Evolutionary conservation across 92 coral and sea anemone genomes (phyloP), one percentile per base, ranked within the genome.

Genomic region (Plumapathes pennacea): DNA sequence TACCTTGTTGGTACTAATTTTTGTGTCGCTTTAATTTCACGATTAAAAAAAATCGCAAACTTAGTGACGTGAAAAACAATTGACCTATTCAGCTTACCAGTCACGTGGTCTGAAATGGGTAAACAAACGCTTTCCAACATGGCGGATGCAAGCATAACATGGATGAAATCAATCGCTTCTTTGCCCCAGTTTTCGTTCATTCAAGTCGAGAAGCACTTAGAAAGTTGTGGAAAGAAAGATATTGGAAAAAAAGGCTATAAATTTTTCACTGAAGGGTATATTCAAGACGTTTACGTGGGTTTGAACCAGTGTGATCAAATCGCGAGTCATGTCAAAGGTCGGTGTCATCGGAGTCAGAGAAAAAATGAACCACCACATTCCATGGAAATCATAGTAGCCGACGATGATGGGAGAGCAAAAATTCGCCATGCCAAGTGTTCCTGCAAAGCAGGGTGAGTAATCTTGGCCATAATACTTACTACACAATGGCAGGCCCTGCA

Each of bases 281-380:
- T 38, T 39, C 64, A 57, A 14, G 64, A 57, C 18, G 64, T 57
- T 25, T 23, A 32, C 21, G 20, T 54, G 0, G 60, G 26, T n/a
- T n/a, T n/a, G n/a, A n/a, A n/a, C n/a, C n/a, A n/a, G n/a, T n/a
- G n/a, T n/a, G n/a, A n/a, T n/a, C n/a, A n/a, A n/a, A n/a, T n/a
- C n/a, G n/a, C n/a, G n/a, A n/a, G 54, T 31, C 25, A 37, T 15
- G 32, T 71, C 28, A 60, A 51, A 39, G 69, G 61, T 43, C 54
- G 60, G 3, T 71, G 78, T 41, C 42, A 37, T 51, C 69, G 54
- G 14, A 59, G 78, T 62, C 78, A 60, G 49, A 71, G 23, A 47
- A 71, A 71, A 40, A 71, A 37, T 34, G 69, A 71, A 49, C 31
- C 39, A 58, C 69, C 78, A 25, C 78, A 71, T 31, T 39, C 60